Conservation (phyloP, 64 coral and sea anemone species). For the Cladopsammia gracilis region DNA sequence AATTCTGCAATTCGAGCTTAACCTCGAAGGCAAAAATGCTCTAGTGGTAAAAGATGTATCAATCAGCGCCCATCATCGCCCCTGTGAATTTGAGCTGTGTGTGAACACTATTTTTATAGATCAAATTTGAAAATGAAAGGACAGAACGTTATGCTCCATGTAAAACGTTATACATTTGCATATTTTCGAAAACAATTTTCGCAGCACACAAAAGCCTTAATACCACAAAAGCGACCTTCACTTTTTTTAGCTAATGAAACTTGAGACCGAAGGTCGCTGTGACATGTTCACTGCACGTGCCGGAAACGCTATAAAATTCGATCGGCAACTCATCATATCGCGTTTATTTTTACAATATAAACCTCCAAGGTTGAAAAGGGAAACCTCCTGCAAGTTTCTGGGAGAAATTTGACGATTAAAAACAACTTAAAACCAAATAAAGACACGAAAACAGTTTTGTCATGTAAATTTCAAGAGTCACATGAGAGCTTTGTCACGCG, state of each 20-base stretch:
- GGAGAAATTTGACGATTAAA: too few relatives aligned
- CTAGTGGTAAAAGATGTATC: background rate
- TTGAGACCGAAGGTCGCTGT: conserved; percentile 1
- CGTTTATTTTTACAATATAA: background rate
- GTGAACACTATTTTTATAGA: background rate
- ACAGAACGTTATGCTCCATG: background rate
- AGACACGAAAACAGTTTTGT: background rate
- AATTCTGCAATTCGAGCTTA: background rate
- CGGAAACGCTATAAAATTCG: background rate
- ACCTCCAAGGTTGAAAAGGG: background rate
- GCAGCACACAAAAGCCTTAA: background rate
- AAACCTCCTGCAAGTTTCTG: background rate
- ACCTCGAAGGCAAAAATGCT: background rate
- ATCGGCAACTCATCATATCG: background rate
- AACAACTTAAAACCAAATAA: background rate
- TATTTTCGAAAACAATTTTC: background rate
- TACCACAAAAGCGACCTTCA: background rate
- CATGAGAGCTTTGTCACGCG: background rate
- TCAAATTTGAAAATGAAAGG: background rate
- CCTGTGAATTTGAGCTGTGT: background rate
- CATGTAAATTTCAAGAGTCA: conserved; percentile 9
- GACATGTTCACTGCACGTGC: conserved; percentile 31
- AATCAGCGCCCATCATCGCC: background rate
- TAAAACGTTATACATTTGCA: background rate
- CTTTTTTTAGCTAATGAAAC: background rate